Base-by-base conservation (phyloP, 2,113 vertebrate species). In the Laticauda laticaudata region DNA sequence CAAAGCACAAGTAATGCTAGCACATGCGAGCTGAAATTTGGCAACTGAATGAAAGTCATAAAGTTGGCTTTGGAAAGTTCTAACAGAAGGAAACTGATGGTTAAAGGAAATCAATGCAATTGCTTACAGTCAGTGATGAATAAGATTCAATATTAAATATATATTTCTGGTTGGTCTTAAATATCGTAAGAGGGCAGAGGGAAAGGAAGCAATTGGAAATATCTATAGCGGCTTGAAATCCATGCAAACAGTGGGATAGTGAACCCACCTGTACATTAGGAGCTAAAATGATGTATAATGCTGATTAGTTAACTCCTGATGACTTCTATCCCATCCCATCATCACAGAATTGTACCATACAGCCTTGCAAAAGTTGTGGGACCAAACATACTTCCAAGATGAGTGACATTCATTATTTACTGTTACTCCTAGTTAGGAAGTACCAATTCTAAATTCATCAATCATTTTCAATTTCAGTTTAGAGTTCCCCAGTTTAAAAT, bases 311-410 rank as follows among this genome's bases (percentile, higher is more conserved):
- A 55, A 90, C 15, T 91, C 54, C 48, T 90, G 88, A 89, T 55
- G 10, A 90, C 88, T 86, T 92, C 59, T 90, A 29, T 87, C 56
- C 81, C 91, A 90, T 91, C 75, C 39, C 89, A 91, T 93, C 87
- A 86, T 93, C 91, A 64, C 34, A 55, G 61, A 29, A 3, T 86
- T 89, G 8, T n/a, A 12, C 54, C 81, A 92, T 51, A 26, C 91
- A 90, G 93, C 91, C 93, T 92, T 90, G 88, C 91, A 87, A 92
- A 92, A 48, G n/a, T 9, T 12, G 4, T 24, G 24, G 20, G 89
- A 75, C 10, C 11, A 54, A 54, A 34, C 29, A 43, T 61, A 9
- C 51, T n/a, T 3, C 29, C n/a, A 20, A 51, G 6, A 6, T 20
- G 29, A 5, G 6, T 43, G 34, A 4, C 8, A 1, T 87, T 23